Conservation (phyloP, 2,888 invertebrate genomes). For the Amphipyra berbera region DNA sequence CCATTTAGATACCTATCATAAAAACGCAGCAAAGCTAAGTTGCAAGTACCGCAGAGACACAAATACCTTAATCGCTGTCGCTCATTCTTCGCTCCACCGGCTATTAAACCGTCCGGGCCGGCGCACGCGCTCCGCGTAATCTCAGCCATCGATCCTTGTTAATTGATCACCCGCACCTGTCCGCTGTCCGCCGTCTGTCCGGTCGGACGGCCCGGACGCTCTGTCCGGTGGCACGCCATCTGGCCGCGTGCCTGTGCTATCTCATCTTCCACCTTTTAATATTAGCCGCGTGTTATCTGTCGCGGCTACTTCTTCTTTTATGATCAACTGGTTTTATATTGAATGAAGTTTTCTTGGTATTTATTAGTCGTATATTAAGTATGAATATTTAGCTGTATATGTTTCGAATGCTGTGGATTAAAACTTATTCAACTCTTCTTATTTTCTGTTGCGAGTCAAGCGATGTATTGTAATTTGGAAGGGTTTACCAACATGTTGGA, state of each 20-base stretch:
- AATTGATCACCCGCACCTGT: slow-evolving; percentile 86
- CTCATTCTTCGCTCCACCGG: slow-evolving; percentile 6
- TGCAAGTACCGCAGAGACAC: no score
- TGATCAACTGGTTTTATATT: slow-evolving; percentile 46
- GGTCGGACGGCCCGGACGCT: slow-evolving; percentile 47
- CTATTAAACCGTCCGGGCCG: slow-evolving; percentile 37
- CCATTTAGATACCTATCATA: no score
- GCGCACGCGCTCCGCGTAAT: slow-evolving; percentile 78
- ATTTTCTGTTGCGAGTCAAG: no score
- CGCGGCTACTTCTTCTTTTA: slow-evolving; percentile 33
- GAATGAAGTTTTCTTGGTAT: slow-evolving; percentile 45
- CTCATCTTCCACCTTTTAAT: slow-evolving; percentile 61
- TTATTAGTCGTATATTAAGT: slow-evolving; percentile 16
- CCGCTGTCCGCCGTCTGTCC: slow-evolving; percentile 54
- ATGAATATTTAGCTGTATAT: slow-evolving; percentile 23
- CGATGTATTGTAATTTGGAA: no score
- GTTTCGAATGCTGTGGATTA: slow-evolving; percentile 4
- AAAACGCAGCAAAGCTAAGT: no score
- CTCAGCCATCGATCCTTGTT: slow-evolving; percentile 80
- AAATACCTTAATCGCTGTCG: slow-evolving; percentile 19
- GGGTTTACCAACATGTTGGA: background rate
- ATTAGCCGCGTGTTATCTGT: slow-evolving; percentile 55
- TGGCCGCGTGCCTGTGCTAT: slow-evolving; percentile 66
- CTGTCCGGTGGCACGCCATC: slow-evolving; percentile 56
- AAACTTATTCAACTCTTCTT: no score